Evolutionary conservation across 2,888 invertebrate genomes (phyloP), one percentile per base, ranked within the genome.

Genomic region (Drosophila ezoana): DNA sequence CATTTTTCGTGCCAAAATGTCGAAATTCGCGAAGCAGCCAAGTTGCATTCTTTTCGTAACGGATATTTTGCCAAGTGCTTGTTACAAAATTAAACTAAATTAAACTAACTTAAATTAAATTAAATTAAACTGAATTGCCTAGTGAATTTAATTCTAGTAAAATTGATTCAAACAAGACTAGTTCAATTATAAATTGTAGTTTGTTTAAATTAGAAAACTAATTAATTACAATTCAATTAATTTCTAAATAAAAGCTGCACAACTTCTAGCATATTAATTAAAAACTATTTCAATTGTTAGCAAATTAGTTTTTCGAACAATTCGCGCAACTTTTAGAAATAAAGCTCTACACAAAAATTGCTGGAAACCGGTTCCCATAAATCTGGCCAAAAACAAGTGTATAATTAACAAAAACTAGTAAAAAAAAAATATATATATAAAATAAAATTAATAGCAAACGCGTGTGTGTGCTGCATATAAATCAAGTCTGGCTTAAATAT

Each of bases 401-500:
- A 41, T 62, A 47, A 51, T 51, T 72, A 79, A 54, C 18, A 48
- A 23, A 20, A 40, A 41, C 11, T 16, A 28, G 41, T 14, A 23
- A 6, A 23, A 23, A 51, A 32, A 14, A 38, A 14, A n/a, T n/a
- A n/a, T n/a, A n/a, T n/a, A n/a, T n/a, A n/a, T 40, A 53, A 45
- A 23, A 23, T 23, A 8, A 16, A 38, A 33, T 37, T 49, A 16
- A 44, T 54, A 35, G 11, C 35, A 16, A 44, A 41, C n/a, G 18
- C 2, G 40, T 20, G 56, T 43, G 40, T 60, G 33, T 32, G 48
- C 41, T 68, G 58, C 33, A 65, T 68, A 77, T 81, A 85, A 87
- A 83, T 83, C 83, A 85, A 84, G 68, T 54, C 57, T 35, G 63
- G 49, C 71, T 80, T 88, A 77, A 88, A 87, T 88, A 88, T 84